Evolutionary conservation across 2,113 vertebrate genomes (phyloP), one percentile per base, ranked within the genome.

Genomic region (Rhagologus leucostigma): DNA sequence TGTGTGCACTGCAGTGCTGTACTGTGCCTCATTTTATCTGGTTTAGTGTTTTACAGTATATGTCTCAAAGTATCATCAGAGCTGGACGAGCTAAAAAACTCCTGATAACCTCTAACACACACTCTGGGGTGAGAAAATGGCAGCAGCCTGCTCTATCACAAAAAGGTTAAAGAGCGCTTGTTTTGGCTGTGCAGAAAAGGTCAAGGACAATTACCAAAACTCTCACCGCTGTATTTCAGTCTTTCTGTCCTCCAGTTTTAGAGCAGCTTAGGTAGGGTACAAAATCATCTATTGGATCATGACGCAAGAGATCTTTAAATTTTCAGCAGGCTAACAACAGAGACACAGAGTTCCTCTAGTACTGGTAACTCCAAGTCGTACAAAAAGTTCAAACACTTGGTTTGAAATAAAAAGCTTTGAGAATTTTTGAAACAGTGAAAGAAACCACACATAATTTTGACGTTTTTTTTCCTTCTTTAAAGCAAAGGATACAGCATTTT

Each of bases 341-440:
- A 78, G 41, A 30, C 29, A 39, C 8, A 49, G 33, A n/a, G 59
- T 74, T 88, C 47, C 30, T 68, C 44, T 52, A 49, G 33, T 29
- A 56, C 12, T 27, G 41, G 3, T 20, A 68, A 69, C 5, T 76
- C 22, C 12, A 52, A 92, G 9, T 37, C 8, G 46, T 11, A 33
- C 8, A 11, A 53, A 65, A 90, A 67, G 22, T 53, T 1, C 2
- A 57, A 27, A 73, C 0, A 1, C 5, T 62, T 55, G 5, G 5
- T 32, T 59, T 70, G 27, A 93, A 83, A 87, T 35, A 65, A 70
- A 37, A 81, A 64, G 4, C 4, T 81, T 56, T 13, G 55, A 64
- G 19, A 30, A 15, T 37, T 65, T 89, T 55, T 24, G 18, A 70
- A 74, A 60, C 15, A n/a, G 23, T 59, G 33, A 49, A 53, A 63